A percentile compares a stretch with the other conserved stretches of the same genome.
Conservation (phyloP, 2,797 vertebrate species). For the Gymnoscopelus microlampas region DNA sequence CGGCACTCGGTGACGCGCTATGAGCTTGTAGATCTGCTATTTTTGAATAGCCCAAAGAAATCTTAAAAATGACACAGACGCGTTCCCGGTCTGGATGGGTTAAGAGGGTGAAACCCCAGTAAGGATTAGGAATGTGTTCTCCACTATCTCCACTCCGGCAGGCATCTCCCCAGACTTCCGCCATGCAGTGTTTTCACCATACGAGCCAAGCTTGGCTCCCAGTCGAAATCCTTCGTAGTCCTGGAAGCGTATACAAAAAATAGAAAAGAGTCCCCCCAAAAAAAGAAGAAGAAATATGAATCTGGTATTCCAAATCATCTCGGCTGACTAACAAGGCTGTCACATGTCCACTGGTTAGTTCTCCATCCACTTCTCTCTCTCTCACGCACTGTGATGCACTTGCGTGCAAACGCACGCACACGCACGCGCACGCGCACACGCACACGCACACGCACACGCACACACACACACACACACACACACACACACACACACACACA, state of each 20-base stretch:
- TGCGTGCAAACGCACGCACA: neutral
- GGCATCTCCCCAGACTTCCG: conserved; percentile 62
- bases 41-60: too few species aligned
- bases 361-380: conserved; percentile 19
- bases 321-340: conserved; percentile 43
- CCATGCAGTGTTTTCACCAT: conserved; percentile 21
- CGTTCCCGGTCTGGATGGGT: conserved; percentile 41
- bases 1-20: too few species aligned
- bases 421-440: neutral
- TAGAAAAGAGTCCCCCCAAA: conserved; percentile 12
- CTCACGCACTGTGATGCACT: too few species aligned
- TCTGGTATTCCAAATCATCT: conserved; percentile 45
- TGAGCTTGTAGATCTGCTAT: too few species aligned
- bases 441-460: neutral
- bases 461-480: conserved; percentile 11
- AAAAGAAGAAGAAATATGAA: conserved; percentile 33
- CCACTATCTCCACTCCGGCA: conserved; percentile 70
- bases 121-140: conserved; percentile 75
- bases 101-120: conserved; percentile 75
- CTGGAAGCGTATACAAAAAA: conserved; percentile 19
- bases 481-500: conserved; percentile 8
- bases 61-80: too few species aligned
- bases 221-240: conserved; percentile 60
- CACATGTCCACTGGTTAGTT: conserved; percentile 26
- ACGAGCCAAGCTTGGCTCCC: conserved; percentile 51